These are phyloP conservation scores for Aselliscus stoliczkanus DNA, from an alignment of 2,797 vertebrate species.

Conservation along the genomic window DNA sequence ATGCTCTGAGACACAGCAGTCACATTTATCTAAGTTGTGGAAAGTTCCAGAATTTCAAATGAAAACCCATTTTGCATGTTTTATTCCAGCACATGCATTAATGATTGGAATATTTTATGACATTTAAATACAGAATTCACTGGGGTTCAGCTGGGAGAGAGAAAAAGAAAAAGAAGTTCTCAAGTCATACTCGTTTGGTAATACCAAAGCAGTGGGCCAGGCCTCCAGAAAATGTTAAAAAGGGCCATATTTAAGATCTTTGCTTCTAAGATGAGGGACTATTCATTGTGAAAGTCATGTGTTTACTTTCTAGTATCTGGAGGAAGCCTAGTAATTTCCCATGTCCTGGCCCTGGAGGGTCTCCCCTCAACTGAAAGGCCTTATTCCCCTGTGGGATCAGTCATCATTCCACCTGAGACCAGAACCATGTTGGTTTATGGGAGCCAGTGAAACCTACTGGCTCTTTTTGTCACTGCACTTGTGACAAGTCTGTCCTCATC, in stretches of 20 bases:
- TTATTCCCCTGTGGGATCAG: fast-evolving
- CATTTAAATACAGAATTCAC: not conserved
- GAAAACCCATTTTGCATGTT: not conserved
- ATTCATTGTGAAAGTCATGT: not conserved
- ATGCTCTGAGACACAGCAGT: not conserved
- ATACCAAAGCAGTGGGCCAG: no score
- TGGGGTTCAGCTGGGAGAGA: not conserved
- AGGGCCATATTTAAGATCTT: not conserved
- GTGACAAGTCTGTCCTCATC: not conserved
- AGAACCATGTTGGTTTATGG: fast-evolving
- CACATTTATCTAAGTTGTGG: not conserved
- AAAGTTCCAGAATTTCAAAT: not conserved
- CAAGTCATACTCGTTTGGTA: fast-evolving
- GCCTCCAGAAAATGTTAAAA: not conserved
- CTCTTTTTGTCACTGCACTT: not conserved
- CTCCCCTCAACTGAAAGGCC: not conserved
- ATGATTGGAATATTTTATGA: not conserved
- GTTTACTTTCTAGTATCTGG: no score
- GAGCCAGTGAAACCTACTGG: not conserved
- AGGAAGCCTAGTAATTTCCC: fast-evolving
- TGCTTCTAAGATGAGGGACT: not conserved
- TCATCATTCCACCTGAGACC: not conserved
- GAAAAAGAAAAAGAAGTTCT: not conserved
- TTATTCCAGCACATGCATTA: not conserved
- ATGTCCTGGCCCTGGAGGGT: not conserved